Percentiles rank a stretch among this genome's conserved stretches.
These are phyloP conservation scores for Coelogynopora nodosa DNA, from an alignment of 2,888 invertebrate species.

Conservation along the genomic window DNA sequence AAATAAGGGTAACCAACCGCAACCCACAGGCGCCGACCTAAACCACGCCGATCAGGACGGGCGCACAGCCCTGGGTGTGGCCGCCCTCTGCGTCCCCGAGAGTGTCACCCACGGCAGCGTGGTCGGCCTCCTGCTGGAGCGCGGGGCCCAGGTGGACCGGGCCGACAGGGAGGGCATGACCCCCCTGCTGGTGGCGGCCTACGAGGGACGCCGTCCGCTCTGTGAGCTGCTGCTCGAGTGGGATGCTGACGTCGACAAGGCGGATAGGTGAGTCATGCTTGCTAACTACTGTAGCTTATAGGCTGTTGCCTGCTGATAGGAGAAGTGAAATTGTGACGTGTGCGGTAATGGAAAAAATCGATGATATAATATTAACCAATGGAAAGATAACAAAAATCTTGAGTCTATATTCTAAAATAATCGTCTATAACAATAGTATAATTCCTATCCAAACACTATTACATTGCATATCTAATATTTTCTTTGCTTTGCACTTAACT, in stretches of 20 bases:
- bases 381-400: no score
- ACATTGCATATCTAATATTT: no score
- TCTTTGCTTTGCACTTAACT: no score
- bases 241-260: constrained; percentile 76
- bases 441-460: no score
- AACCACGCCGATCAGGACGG: constrained; percentile 71
- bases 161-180: constrained; percentile 61
- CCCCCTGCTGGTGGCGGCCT: constrained; percentile 60
- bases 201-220: constrained; percentile 53
- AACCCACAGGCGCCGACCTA: constrained; percentile 76
- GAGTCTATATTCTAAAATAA: no score
- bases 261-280: constrained; percentile 36
- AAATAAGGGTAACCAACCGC: no score
- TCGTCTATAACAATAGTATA: no score
- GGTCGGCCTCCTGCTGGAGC: constrained; percentile 57
- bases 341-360: no score
- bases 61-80: constrained; percentile 51
- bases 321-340: no score
- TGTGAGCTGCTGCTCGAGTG: constrained; percentile 76
- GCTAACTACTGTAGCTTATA: no score
- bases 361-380: no score
- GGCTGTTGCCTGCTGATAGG: no score
- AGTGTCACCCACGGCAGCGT: constrained; percentile 57
- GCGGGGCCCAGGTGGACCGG: constrained; percentile 55
- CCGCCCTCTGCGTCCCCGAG: constrained; percentile 58